A percentile compares a stretch with the other conserved stretches of the same genome.
Evolutionary conservation across 2,113 vertebrate genomes (phyloP).

Genomic region (Daboia siamensis): DNA sequence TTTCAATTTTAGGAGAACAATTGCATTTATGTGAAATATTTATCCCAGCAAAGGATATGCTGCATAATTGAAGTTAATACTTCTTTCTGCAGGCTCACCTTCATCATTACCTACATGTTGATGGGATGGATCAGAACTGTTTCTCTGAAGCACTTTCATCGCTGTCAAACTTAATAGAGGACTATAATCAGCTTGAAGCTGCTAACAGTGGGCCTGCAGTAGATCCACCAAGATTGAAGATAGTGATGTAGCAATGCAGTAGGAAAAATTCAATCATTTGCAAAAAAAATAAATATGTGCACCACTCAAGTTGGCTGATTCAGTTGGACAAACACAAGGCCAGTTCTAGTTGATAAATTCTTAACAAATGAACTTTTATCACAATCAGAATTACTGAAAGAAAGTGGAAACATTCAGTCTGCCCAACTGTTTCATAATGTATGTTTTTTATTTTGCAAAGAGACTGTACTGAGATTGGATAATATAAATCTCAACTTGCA

Average conservation of each 20-base stretch:
- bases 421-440: neutral
- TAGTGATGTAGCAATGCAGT: slow-evolving; percentile 71
- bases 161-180: slow-evolving; percentile 83
- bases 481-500: neutral
- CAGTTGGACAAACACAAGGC: neutral
- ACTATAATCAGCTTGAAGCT: slow-evolving; percentile 83
- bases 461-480: neutral
- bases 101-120: slow-evolving; percentile 90
- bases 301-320: neutral
- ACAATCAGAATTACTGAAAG: neutral
- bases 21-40: neutral
- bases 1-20: neutral
- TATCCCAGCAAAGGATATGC: neutral
- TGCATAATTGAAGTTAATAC: neutral
- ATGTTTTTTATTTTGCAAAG: slow-evolving; percentile 30
- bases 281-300: too few species aligned
- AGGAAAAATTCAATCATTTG: neutral
- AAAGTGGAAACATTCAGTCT: neutral
- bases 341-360: neutral
- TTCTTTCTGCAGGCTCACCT: slow-evolving; percentile 83
- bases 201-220: slow-evolving; percentile 64
- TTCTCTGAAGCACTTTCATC: slow-evolving; percentile 85
- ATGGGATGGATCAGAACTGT: slow-evolving; percentile 86
- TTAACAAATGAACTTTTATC: neutral
- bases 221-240: slow-evolving; percentile 74